phyloP scores from a whole-genome alignment of 2,797 vertebrate genomes.

The Catostomus latipinnis region DNA sequence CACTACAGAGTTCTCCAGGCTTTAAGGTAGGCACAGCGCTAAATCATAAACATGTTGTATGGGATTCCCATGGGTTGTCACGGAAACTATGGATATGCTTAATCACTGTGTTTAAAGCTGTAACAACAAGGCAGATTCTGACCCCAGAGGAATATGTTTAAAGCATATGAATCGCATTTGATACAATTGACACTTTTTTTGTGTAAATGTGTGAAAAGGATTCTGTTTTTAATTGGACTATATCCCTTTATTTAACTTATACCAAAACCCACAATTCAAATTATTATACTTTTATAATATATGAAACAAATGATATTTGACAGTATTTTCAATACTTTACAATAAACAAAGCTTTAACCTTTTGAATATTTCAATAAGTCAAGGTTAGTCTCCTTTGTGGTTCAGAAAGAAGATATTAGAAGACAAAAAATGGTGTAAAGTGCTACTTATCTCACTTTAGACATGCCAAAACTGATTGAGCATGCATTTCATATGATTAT shows the following conservation, averaged over 20 bases:
- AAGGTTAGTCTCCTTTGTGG: not conserved
- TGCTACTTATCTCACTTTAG: not conserved
- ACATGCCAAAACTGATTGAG: conserved; percentile 16
- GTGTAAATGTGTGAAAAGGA: not conserved
- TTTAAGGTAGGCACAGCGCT: conserved; percentile 55
- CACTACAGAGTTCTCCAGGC: conserved; percentile 58
- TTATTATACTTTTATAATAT: not conserved
- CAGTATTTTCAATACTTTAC: not conserved
- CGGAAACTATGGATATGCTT: conserved; percentile 52
- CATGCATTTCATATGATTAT: not conserved
- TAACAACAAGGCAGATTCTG: conserved; percentile 38
- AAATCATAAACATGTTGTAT: conserved; percentile 66
- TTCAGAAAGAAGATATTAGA: not conserved
- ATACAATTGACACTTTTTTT: conserved; percentile 7
- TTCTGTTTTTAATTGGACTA: not conserved
- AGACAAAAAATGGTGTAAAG: not conserved
- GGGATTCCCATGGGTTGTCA: conserved; percentile 50
- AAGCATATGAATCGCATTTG: conserved; percentile 15
- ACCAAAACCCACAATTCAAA: not conserved
- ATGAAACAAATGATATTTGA: not conserved
- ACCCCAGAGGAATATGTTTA: conserved; percentile 41
- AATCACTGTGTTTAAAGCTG: conserved; percentile 56
- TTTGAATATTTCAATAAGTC: not conserved
- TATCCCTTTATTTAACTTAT: not conserved
- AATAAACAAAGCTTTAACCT: conserved; percentile 8